Conservation (phyloP, 2,113 vertebrate species). For the Bufo bufo region DNA sequence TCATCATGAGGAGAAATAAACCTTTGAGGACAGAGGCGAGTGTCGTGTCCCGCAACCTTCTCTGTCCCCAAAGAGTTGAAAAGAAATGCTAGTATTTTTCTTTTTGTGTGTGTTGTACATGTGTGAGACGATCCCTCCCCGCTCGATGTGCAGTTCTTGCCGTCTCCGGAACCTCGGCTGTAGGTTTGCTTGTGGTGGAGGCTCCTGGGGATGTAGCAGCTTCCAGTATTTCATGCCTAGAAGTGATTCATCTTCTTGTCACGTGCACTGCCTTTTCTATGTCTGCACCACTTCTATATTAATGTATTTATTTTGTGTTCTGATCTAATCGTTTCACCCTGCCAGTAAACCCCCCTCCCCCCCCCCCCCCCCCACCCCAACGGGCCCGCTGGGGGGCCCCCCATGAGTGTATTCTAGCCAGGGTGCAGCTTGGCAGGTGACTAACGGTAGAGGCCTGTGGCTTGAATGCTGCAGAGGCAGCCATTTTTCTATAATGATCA, state of each 20-base stretch:
- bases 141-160: conserved; percentile 9
- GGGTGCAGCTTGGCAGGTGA: conserved; percentile 37
- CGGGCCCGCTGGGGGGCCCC: background rate
- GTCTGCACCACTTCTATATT: conserved; percentile 26
- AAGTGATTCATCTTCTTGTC: background rate
- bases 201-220: background rate
- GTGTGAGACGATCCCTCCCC: conserved; percentile 52
- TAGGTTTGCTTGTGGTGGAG: background rate
- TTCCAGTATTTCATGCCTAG: conserved; percentile 28
- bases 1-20: conserved; percentile 63
- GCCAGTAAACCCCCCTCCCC: background rate
- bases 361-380: background rate
- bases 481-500: background rate
- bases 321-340: background rate
- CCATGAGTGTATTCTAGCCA: too few relatives aligned
- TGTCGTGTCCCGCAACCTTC: conserved; percentile 56
- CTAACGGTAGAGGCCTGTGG: background rate
- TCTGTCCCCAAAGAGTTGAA: conserved; percentile 62
- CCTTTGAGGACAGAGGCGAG: conserved; percentile 68
- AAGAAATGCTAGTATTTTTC: conserved; percentile 69
- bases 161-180: conserved; percentile 5
- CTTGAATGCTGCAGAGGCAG: background rate
- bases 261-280: conserved; percentile 42
- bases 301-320: conserved; percentile 37
- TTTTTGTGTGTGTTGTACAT: conserved; percentile 57